Conservation (phyloP, 92 coral and sea anemone genomes). For the Palythoa grandiflora region DNA sequence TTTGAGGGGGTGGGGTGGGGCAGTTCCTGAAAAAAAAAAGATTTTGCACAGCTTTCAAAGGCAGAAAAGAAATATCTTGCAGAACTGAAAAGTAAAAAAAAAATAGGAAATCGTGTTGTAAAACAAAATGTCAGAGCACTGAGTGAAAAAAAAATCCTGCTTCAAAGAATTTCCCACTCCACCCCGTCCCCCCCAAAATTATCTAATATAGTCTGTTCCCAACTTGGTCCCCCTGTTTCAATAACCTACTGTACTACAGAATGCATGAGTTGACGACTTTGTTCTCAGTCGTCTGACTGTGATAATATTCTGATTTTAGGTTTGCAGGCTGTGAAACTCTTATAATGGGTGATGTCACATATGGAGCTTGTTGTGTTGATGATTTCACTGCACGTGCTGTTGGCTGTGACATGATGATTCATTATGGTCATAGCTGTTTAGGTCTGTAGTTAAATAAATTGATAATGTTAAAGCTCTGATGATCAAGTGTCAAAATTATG, state of each 20-base stretch:
- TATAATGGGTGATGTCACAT: conserved; percentile 98
- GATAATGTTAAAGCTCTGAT: background rate
- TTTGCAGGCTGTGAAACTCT: conserved; percentile 93
- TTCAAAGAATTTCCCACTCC: no score
- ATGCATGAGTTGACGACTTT: background rate
- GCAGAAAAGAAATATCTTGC: no score
- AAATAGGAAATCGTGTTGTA: no score
- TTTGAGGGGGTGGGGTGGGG: no score
- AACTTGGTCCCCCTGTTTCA: background rate
- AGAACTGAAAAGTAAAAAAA: no score
- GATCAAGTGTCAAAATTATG: no score
- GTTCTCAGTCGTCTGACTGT: background rate
- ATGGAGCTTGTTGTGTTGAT: conserved; percentile 98
- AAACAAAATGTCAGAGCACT: no score
- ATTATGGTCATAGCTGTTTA: conserved; percentile 97
- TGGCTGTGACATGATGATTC: conserved; percentile 93
- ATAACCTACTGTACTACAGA: background rate
- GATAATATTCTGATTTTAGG: conserved; percentile 37
- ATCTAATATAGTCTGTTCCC: no score
- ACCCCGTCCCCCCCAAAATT: no score
- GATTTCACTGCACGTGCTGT: conserved; percentile 93
- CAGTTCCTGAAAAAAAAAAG: no score
- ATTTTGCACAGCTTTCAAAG: no score
- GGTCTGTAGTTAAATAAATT: conserved; percentile 38
- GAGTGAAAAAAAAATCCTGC: no score